phyloP scores from a whole-genome alignment of 2,888 invertebrate species.

The Melieria picta region DNA sequence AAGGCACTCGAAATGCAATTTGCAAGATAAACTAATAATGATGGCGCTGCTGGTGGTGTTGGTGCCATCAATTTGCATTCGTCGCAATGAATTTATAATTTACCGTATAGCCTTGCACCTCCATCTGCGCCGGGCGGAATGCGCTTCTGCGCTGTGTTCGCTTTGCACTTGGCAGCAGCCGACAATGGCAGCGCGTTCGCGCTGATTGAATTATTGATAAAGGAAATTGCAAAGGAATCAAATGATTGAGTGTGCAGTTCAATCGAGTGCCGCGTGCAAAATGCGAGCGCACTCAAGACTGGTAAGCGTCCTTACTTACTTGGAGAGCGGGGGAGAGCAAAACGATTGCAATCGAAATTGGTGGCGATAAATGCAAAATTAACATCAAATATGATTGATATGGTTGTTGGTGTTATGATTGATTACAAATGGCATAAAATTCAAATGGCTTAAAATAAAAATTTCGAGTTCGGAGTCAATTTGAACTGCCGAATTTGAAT shows the following conservation, averaged over 20 bases:
- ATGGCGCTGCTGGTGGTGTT: slow-evolving; percentile 1
- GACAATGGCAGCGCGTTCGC: slow-evolving; percentile 20
- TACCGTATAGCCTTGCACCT: background rate
- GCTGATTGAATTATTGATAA: slow-evolving; percentile 38
- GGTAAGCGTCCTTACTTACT: no score
- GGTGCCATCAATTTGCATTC: slow-evolving; percentile 16
- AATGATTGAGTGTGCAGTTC: slow-evolving; percentile 29
- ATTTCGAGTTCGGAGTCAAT: no score
- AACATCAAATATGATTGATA: no score
- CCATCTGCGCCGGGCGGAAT: background rate
- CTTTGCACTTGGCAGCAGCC: slow-evolving; percentile 36
- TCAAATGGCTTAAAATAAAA: no score
- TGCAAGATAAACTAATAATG: slow-evolving; percentile 35
- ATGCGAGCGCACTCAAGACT: no score
- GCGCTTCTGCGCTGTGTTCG: background rate
- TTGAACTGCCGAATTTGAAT: no score
- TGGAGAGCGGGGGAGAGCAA: no score
- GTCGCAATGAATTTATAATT: slow-evolving; percentile 33
- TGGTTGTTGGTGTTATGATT: no score
- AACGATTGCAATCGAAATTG: no score
- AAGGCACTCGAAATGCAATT: slow-evolving; percentile 30
- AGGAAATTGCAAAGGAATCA: slow-evolving; percentile 32
- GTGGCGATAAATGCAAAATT: no score
- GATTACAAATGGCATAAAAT: no score
- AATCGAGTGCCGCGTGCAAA: background rate